phyloP scores from a whole-genome alignment of 2,113 vertebrate genomes.

The Chitala chitala region DNA sequence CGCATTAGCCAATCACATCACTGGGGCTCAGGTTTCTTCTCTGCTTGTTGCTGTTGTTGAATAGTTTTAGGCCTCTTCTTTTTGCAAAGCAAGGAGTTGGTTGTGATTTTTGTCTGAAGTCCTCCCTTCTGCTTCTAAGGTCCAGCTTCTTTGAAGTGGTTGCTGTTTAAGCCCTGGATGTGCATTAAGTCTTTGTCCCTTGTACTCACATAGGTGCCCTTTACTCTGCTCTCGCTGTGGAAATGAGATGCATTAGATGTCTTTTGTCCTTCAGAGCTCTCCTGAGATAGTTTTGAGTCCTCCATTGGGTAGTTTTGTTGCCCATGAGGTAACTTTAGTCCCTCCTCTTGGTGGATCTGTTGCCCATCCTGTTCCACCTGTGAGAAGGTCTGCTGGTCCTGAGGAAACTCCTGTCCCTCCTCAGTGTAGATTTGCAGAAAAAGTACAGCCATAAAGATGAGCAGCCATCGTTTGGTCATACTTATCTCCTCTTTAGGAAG shows the following conservation, averaged over 20 bases:
- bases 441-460: conserved; percentile 52
- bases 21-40: neutral
- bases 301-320: too few species aligned
- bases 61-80: neutral
- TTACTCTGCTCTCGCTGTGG: neutral
- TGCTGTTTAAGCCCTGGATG: neutral
- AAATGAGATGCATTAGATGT: neutral
- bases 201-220: too few species aligned
- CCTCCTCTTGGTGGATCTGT: neutral
- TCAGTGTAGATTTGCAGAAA: conserved; percentile 63
- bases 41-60: neutral
- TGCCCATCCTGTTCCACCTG: neutral
- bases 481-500: conserved; percentile 42
- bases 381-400: conserved; percentile 4
- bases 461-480: conserved; percentile 50
- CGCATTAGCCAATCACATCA: neutral
- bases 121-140: neutral
- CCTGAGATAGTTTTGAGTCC: too few species aligned
- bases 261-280: neutral
- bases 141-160: neutral
- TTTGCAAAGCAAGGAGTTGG: neutral
- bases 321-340: neutral
- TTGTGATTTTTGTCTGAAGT: neutral
- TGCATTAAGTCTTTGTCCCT: too few species aligned
- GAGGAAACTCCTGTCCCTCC: conserved; percentile 23